Base-by-base conservation (phyloP, 2,888 invertebrate genomes). In the Cephus rjabovi region DNA sequence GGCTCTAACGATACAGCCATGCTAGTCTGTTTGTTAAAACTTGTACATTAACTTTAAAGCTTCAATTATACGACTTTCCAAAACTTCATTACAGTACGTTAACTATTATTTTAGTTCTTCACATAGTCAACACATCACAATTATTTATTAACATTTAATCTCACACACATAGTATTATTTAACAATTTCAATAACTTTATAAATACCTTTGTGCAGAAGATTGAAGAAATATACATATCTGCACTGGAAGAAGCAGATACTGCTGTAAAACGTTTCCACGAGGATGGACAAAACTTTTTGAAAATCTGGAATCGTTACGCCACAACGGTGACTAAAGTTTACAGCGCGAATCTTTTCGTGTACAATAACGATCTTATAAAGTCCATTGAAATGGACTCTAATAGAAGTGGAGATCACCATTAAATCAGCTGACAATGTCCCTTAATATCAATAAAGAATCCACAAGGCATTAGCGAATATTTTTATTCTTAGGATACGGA, bases 251-350 rank as follows among this genome's bases (percentile, higher is more conserved):
- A 79, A 35, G 77, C 76, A 34, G 81, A 80, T 76, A 37, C 12
- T 11, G 37, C 71, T 69, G 77, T 77, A 2, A 76, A 77, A 30
- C 73, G 34, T 12, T 82, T 82, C 30, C 9, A 75, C 15, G 71
- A 76, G 69, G 79, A 76, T 23, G 76, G 77, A 15, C 77, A 81
- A 34, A 75, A 80, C 1, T 82, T 82, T 34, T 75, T 77, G n/a
- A 34, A 79, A 71, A 69, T 34, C 35, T 82, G 82, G 82, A 76
- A 33, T 23, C 73, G 56, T 23, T 34, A 31, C 15, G 71, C 15
- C 3, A 79, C 76, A 77, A 77, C 79, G 69, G 73, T 82, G 23
- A 70, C 77, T 56, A 69, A 79, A 75, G 75, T 82, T 78, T 80
- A 82, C 73, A 75, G 78, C 77, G 70, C 75, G 75, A 74, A 74